These are phyloP conservation scores for Isurus oxyrinchus DNA, from an alignment of 2,113 vertebrate genomes.

Conservation along the genomic window DNA sequence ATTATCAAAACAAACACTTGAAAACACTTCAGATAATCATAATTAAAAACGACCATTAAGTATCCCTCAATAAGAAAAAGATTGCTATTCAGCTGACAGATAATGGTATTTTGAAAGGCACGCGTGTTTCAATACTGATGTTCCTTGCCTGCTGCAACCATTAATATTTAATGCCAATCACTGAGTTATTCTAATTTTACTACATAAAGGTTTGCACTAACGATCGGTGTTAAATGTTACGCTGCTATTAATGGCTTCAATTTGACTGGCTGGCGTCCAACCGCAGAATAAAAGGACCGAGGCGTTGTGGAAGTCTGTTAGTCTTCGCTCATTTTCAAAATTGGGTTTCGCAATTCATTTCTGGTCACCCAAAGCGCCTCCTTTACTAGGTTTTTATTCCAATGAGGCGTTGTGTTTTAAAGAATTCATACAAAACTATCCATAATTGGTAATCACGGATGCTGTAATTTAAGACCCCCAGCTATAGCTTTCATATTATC, in stretches of 20 bases:
- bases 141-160: conserved; percentile 45
- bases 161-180: conserved; percentile 66
- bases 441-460: conserved; percentile 84
- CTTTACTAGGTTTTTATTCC: conserved; percentile 68
- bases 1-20: conserved; percentile 30
- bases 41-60: conserved; percentile 26
- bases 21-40: conserved; percentile 11
- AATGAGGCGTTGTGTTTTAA: conserved; percentile 65
- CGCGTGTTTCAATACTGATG: conserved; percentile 2
- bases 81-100: not conserved
- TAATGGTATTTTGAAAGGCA: not conserved
- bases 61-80: conserved; percentile 10
- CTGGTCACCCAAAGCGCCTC: conserved; percentile 40
- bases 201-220: conserved; percentile 67
- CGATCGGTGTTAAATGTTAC: conserved; percentile 54
- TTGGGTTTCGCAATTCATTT: conserved; percentile 38
- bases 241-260: conserved; percentile 43
- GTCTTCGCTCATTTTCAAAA: conserved; percentile 45
- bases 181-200: conserved; percentile 58
- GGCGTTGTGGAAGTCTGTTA: conserved; percentile 44
- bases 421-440: conserved; percentile 84
- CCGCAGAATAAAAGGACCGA: conserved; percentile 3
- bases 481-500: conserved; percentile 74
- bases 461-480: conserved; percentile 80
- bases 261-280: conserved; percentile 42